Conservation (phyloP, 2,888 invertebrate species). For the Apantesis nais region DNA sequence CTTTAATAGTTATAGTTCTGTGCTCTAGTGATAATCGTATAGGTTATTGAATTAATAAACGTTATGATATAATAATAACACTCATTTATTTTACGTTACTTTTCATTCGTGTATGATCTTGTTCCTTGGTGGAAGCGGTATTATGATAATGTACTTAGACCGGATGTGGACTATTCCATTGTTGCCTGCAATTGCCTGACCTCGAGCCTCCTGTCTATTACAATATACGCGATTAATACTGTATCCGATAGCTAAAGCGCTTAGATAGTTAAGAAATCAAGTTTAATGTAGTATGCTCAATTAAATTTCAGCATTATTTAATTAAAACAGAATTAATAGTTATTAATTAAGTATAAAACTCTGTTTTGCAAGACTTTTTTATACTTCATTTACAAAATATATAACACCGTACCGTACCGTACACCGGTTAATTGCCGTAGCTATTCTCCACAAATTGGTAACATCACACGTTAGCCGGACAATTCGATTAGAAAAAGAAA, state of each 20-base stretch:
- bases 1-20: not conserved
- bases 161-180: conserved; percentile 85
- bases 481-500: not conserved
- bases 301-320: not conserved
- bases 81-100: conserved; percentile 1
- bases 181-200: conserved; percentile 76
- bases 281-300: not conserved
- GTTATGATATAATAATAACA: not conserved
- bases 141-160: conserved; percentile 78
- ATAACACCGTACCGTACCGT: not conserved
- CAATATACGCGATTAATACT: conserved; percentile 59
- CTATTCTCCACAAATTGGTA: not conserved
- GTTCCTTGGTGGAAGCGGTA: conserved; percentile 78
- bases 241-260: conserved; percentile 28
- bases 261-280: not conserved
- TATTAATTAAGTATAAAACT: not conserved
- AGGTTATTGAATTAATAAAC: not conserved
- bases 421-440: no score
- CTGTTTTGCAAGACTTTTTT: not conserved
- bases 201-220: conserved; percentile 69
- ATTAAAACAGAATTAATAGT: not conserved
- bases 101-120: not conserved
- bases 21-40: not conserved
- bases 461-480: not conserved
- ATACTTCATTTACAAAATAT: no score